Percentiles rank a stretch among this genome's conserved stretches.
These are phyloP conservation scores for Leucophenga maculata DNA, from an alignment of 2,888 invertebrate genomes.

Conservation along the genomic window DNA sequence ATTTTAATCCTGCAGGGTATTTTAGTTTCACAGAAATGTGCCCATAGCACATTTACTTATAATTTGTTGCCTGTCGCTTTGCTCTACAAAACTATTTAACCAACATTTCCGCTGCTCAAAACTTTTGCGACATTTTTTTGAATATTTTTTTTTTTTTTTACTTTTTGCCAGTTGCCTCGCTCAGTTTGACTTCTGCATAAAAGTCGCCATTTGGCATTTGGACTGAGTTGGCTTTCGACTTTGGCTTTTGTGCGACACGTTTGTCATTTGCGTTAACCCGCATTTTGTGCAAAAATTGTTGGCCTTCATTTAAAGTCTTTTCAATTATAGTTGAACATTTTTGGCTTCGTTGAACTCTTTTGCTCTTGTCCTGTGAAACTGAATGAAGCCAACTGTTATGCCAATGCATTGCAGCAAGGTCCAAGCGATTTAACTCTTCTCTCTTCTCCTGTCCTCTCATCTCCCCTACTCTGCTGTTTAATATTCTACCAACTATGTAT, in stretches of 20 bases:
- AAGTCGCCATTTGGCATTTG: conserved; percentile 5
- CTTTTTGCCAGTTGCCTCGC: neutral
- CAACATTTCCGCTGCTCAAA: neutral
- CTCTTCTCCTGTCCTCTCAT: neutral
- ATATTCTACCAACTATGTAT: too few species aligned
- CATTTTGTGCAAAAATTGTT: conserved; percentile 23
- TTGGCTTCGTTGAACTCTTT: conserved; percentile 22
- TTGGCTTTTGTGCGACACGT: conserved; percentile 21
- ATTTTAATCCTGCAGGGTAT: too few species aligned
- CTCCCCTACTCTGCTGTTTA: neutral
- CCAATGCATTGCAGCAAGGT: too few species aligned
- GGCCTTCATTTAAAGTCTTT: conserved; percentile 27
- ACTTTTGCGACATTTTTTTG: neutral
- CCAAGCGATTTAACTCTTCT: too few species aligned
- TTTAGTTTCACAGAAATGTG: too few species aligned
- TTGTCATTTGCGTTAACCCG: conserved; percentile 30
- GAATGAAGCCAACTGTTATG: neutral
- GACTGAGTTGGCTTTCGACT: neutral
- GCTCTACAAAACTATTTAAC: neutral
- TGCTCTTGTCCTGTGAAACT: too few species aligned
- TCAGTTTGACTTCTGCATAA: conserved; percentile 13
- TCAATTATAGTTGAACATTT: conserved; percentile 31
- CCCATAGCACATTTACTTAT: neutral
- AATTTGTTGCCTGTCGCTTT: neutral
- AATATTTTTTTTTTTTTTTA: too few species aligned